Base-by-base conservation (phyloP, 1,140 invertebrate species). In the Halesus radiatus region DNA sequence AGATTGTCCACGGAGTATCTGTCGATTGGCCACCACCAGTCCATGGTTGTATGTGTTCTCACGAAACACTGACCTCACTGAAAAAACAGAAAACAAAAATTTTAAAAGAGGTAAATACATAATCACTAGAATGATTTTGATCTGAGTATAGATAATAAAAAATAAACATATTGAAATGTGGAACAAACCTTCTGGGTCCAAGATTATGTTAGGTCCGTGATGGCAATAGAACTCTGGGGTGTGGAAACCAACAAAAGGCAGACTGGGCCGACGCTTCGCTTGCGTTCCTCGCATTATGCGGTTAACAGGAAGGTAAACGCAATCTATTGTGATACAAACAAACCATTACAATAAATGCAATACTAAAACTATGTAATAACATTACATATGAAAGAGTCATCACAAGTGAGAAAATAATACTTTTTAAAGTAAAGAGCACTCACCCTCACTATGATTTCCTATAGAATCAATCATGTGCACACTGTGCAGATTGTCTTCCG, bases 401-500 rank as follows among this genome's bases (percentile, higher is more conserved):
- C n/a, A n/a, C 37, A 13, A 13, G 37, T 45, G 37, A 1, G 10
- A 45, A 45, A 45, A 45, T 10, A 45, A 45, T 1, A 45, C 54
- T 56, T 56, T 10, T 56, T 56, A 20, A 18, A 56, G 10, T 18
- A 18, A 20, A 20, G 54, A 56, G 20, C 10, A 8, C 20, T 26
- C 15, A 56, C 54, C 54, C 23, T 74, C 54, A 15, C 23, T 54
- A 13, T 74, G 22, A 26, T 54, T 54, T 6, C 70, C 79, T 13
- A 79, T 53, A 16, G 79, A 81, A 22, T 78, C 82, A 32, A 83
- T 76, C 37, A 83, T 76, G 64, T 81, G 76, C n/a, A 83, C 45
- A 37, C 82, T 83, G 66, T 83, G 80, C 45, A 56, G 50, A 26
- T 64, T 72, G 60, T 81, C 79, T 62, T 81, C 80, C 15, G 80